Percentiles rank a stretch among this genome's conserved stretches.
Conservation (phyloP, 1,140 invertebrate genomes). For the Ruditapes philippinarum region DNA sequence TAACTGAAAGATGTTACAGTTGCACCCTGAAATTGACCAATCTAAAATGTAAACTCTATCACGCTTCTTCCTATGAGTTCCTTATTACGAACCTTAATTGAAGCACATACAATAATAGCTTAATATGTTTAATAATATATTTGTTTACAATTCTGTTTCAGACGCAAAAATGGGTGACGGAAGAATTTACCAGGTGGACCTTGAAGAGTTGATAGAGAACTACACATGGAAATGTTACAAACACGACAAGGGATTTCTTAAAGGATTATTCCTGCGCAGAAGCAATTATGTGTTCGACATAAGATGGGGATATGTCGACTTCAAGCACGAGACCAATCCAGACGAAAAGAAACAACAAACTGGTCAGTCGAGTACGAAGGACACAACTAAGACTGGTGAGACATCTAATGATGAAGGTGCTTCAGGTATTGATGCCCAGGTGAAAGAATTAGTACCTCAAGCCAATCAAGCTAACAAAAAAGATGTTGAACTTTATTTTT, state of each 20-base stretch:
- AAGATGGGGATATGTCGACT: conserved; percentile 63
- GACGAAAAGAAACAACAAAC: background rate
- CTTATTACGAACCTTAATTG: too few species aligned
- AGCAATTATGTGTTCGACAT: conserved; percentile 54
- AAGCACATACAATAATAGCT: too few species aligned
- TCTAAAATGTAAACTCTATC: too few species aligned
- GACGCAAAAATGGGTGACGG: background rate
- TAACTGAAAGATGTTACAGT: too few species aligned
- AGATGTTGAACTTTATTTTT: conserved; percentile 46
- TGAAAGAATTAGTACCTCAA: background rate
- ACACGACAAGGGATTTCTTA: background rate
- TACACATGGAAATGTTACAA: conserved; percentile 33
- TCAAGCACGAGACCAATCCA: conserved; percentile 46
- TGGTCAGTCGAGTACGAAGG: background rate
- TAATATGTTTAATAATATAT: too few species aligned
- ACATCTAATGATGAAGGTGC: background rate
- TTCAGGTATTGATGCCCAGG: background rate
- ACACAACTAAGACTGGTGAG: too few species aligned
- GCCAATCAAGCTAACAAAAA: background rate
- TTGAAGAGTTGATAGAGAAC: conserved; percentile 41
- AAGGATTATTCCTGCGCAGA: background rate
- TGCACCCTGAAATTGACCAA: too few species aligned
- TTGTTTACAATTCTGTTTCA: too few species aligned
- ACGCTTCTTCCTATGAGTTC: too few species aligned
- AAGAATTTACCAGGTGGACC: conserved; percentile 44